Percentiles rank a stretch among this genome's conserved stretches.
These are phyloP conservation scores for Leptinotarsa juncta DNA, from an alignment of 2,888 invertebrate genomes.

Conservation along the genomic window DNA sequence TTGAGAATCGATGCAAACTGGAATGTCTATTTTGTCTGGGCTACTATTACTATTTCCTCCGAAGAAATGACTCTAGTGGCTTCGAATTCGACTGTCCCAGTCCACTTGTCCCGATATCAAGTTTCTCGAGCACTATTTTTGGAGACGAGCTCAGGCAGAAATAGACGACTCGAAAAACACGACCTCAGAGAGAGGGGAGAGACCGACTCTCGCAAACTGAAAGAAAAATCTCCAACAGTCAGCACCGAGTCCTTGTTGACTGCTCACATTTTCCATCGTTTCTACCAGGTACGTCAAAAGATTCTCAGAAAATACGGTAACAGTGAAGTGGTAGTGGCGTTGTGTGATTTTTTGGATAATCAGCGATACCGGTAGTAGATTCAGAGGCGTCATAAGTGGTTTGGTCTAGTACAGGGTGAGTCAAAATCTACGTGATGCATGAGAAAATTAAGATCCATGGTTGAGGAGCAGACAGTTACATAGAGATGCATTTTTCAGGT, in stretches of 20 bases:
- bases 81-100: slow-evolving; percentile 15
- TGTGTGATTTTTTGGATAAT: slow-evolving; percentile 2
- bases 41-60: not conserved
- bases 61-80: not conserved
- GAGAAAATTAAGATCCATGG: no score
- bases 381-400: not conserved
- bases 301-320: slow-evolving; percentile 25
- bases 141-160: slow-evolving; percentile 36
- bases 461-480: no score
- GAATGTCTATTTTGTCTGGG: not conserved
- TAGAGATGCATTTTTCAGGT: no score
- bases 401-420: not conserved
- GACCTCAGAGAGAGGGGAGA: slow-evolving; percentile 16
- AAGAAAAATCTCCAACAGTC: slow-evolving; percentile 67
- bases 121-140: slow-evolving; percentile 46
- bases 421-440: no score
- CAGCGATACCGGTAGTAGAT: slow-evolving; percentile 1
- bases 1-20: no score
- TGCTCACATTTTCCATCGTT: slow-evolving; percentile 65
- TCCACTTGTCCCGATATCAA: slow-evolving; percentile 34
- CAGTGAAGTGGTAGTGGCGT: slow-evolving; percentile 43
- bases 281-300: slow-evolving; percentile 61
- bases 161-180: slow-evolving; percentile 33
- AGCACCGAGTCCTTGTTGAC: slow-evolving; percentile 70
- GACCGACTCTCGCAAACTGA: slow-evolving; percentile 36